Evolutionary conservation across 2,888 invertebrate genomes (phyloP).

Genomic region (Chaitophorus viminalis): DNA sequence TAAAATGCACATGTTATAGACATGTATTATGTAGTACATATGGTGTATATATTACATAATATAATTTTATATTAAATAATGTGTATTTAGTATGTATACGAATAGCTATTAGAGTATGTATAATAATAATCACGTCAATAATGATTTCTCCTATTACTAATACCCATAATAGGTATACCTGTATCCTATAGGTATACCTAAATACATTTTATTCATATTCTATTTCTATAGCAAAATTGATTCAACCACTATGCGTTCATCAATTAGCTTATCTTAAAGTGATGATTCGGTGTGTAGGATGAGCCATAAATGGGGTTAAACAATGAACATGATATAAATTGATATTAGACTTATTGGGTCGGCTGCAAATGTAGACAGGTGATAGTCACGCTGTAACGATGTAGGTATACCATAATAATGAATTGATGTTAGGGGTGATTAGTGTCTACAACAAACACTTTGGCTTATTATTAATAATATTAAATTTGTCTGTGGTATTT

Average conservation of each 20-base stretch:
- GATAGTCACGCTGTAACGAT: not conserved
- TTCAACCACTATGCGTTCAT: not conserved
- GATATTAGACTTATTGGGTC: slow-evolving; percentile 45
- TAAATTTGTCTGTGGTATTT: slow-evolving; percentile 2
- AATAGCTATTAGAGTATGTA: no score
- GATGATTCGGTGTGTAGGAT: not conserved
- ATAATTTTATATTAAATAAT: no score
- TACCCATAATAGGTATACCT: not conserved
- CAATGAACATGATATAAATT: slow-evolving; percentile 31
- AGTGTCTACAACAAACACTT: not conserved
- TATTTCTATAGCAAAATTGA: not conserved
- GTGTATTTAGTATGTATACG: no score
- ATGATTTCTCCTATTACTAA: not conserved
- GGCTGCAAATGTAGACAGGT: slow-evolving; percentile 31
- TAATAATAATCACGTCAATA: not conserved
- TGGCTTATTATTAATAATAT: slow-evolving; percentile 47
- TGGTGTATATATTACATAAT: no score
- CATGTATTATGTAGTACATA: no score
- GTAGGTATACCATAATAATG: slow-evolving; percentile 15
- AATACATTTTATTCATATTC: not conserved
- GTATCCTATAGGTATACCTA: no score
- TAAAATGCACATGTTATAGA: no score
- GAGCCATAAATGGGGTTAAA: slow-evolving; percentile 3
- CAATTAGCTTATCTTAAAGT: not conserved
- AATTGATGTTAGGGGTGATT: slow-evolving; percentile 51